Percentiles rank a stretch among this genome's conserved stretches.
Conservation (phyloP, 1,140 invertebrate genomes). For the Ridgeia piscesae region DNA sequence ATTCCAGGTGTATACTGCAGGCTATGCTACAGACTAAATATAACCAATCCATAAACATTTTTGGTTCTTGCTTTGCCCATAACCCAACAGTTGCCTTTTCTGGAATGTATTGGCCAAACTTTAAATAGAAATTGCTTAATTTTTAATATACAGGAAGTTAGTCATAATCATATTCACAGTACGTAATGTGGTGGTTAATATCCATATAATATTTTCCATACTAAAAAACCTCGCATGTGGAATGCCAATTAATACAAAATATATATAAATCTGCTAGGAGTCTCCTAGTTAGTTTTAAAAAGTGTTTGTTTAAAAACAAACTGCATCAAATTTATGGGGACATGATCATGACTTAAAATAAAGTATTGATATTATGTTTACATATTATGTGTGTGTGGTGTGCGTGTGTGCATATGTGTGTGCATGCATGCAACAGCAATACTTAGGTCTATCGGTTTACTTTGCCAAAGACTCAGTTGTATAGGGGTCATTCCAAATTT, state of each 20-base stretch:
- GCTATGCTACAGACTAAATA: neutral
- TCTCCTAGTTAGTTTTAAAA: neutral
- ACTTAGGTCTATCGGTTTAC: no score
- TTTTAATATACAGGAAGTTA: neutral
- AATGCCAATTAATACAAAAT: neutral
- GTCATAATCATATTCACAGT: neutral
- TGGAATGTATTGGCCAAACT: neutral
- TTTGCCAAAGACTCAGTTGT: no score
- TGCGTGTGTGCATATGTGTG: no score
- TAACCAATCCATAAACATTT: neutral
- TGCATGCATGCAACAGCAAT: no score
- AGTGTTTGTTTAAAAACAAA: neutral
- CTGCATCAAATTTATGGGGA: no score
- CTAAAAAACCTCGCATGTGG: neutral
- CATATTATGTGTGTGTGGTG: no score
- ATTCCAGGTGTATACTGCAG: neutral
- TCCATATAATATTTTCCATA: no score
- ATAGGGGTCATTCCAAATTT: no score
- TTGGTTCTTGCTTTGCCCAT: neutral
- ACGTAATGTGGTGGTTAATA: neutral
- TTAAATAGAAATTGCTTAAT: neutral
- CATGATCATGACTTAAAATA: no score
- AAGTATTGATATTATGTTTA: no score
- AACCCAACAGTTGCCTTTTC: neutral
- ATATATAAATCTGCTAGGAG: neutral